Base-by-base conservation (phyloP, 1,140 invertebrate genomes). In the Rhagoletis pomonella region DNA sequence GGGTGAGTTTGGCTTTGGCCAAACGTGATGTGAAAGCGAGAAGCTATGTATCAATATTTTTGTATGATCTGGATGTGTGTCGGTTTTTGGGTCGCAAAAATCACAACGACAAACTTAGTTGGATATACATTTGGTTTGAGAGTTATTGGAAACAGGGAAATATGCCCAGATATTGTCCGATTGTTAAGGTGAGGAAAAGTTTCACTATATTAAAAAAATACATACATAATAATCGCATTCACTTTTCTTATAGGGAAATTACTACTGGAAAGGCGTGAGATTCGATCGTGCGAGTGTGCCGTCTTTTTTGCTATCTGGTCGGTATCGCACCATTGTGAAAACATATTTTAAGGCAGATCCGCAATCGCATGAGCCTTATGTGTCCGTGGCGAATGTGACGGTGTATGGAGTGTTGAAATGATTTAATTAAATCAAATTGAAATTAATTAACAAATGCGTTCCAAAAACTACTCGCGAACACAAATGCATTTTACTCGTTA, bases 11-110 rank as follows among this genome's bases (percentile, higher is more conserved):
- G 0, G 69, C 67, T 3, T 58, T 90, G 14, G 84, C 47, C 1
- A 88, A 90, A 60, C 77, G 86, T 12, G 88, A 87, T n/a, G 44
- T 88, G 5, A 90, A 88, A 60, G n/a, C 50, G 42, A 81, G 47
- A 67, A 42, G 19, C 4, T 90, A 88, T 87, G 67, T 87, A 42
- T 58, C 85, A 2, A 59, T 91, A 29, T 89, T 90, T 42, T 14
- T 85, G 14, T 91, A 90, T 60, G 87, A 91, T 14, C 47, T 91
- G 17, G 89, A 91, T 50, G 19, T 90, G 3, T 90, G 90, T 85
- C 86, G 73, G n/a, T 59, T 90, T 10, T 62, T 91, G 55, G 90
- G 88, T 1, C 55, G 60, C 17, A 86, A 89, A 5, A 81, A 87
- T 73, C 88, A 87, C 4, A 67, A 67, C 42, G 65, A 67, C 29